Evolutionary conservation across 2,797 vertebrate genomes (phyloP).

Genomic region (Myoxocephalus aenaeus): DNA sequence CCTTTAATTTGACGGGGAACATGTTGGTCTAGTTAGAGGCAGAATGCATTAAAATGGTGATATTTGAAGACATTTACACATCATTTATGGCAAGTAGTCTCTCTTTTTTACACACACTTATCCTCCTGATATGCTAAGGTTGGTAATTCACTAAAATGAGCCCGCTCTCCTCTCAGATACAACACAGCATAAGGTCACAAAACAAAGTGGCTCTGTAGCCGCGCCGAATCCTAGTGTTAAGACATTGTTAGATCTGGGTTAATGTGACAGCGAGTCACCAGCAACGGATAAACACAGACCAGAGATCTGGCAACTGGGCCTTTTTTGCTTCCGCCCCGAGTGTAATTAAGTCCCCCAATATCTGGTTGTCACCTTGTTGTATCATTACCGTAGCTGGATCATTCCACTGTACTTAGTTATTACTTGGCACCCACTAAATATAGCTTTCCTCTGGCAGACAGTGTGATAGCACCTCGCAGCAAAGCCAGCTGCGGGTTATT

Average conservation of each 20-base stretch:
- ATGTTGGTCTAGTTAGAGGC: slow-evolving; percentile 7
- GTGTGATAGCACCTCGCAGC: slow-evolving; percentile 60
- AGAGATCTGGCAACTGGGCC: slow-evolving; percentile 71
- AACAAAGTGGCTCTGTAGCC: slow-evolving; percentile 21
- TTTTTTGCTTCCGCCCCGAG: slow-evolving; percentile 68
- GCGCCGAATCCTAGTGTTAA: background rate
- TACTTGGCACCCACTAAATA: slow-evolving; percentile 84
- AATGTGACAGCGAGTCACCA: slow-evolving; percentile 65
- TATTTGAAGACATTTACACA: background rate
- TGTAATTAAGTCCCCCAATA: slow-evolving; percentile 81
- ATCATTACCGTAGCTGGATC: slow-evolving; percentile 81
- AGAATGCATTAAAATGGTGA: slow-evolving; percentile 33
- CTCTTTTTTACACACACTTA: background rate
- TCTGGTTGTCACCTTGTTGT: slow-evolving; percentile 81
- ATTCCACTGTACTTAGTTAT: slow-evolving; percentile 82
- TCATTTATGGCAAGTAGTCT: background rate
- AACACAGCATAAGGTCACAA: slow-evolving; percentile 21
- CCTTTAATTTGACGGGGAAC: slow-evolving; percentile 43
- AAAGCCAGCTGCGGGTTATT: slow-evolving; percentile 81
- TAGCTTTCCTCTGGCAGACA: slow-evolving; percentile 75
- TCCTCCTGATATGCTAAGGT: background rate
- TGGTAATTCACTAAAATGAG: background rate
- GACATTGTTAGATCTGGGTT: slow-evolving; percentile 61
- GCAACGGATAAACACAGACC: slow-evolving; percentile 74
- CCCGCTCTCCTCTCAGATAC: background rate